Base-by-base conservation (phyloP, 2,113 vertebrate genomes). In the Aepyceros melampus region DNA sequence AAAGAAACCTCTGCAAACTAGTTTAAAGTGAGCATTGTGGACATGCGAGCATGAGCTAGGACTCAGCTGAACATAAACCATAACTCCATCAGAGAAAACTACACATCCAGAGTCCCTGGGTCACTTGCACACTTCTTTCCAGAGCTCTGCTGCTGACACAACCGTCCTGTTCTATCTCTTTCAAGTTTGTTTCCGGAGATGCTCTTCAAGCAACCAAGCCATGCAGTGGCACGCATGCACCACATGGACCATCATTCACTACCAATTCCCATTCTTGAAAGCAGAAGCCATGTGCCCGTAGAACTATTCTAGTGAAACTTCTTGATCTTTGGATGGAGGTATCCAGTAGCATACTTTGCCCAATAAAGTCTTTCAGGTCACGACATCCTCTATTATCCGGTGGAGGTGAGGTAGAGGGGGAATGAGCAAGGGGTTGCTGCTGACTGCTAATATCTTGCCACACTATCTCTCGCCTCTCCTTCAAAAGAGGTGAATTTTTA, bases 391-490 rank as follows among this genome's bases (percentile, higher is more conserved):
- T 47, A 21, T 56, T 43, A 86, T 43, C 67, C 64, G 55, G 6
- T 8, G 0, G 2, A 36, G n/a, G n/a, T 3, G 27, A 14, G 14
- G 3, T 17, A 27, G 1, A 51, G 7, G 36, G 12, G 2, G 13
- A 23, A 47, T 15, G 1, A 7, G n/a, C 1, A 87, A 86, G 15
- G 4, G 10, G 16, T 49, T 55, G 43, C 1, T 95, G 5, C 7
- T 96, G 12, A 67, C 43, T 21, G 36, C 56, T 81, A 62, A 19
- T 84, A 91, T 74, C 11, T 47, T 49, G 27, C 36, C 13, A 3
- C 4, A 7, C 45, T 64, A 27, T n/a, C 43, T 79, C 31, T 51
- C 5, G 51, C 1, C 7, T 47, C 13, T 81, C 31, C 3, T 88
- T 79, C 56, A 67, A 31, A 67, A 88, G 5, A n/a, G 27, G 21